Base-by-base conservation (phyloP, 2,888 invertebrate species). In the Cynaeus angustus region DNA sequence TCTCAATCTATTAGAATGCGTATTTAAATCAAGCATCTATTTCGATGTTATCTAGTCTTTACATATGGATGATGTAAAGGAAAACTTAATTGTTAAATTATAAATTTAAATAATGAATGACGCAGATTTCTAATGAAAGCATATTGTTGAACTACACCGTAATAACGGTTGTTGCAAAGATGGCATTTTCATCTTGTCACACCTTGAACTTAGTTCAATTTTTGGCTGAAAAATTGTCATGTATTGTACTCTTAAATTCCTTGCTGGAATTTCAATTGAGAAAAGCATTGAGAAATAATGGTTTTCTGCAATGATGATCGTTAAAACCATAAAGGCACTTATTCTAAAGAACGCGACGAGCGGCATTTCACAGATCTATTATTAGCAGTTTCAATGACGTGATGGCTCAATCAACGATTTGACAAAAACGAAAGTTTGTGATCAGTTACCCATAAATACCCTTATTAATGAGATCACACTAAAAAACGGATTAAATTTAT, bases 281-380 rank as follows among this genome's bases (percentile, higher is more conserved):
- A 30, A 13, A 30, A 52, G 4, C 13, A 16, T 16, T 13, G 9
- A 48, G 16, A 14, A 48, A 8, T 13, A n/a, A 28, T n/a, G 58
- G 43, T 58, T 58, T 58, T 58, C 58, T 58, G 58, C 45, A 28
- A 26, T 43, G 45, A 43, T 58, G 43, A 58, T 58, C 58, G 58
- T 58, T 58, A 45, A 13, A 28, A 16, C 28, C 43, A 28, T 28
- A 13, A 45, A 58, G 58, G 58, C 58, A 58, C 13, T 45, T 28
- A 58, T 58, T 58, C 30, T 43, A 58, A 58, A 45, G 58, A 58
- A 43, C 58, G 45, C 58, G 58, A 28, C 45, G 38, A 38, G 26
- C 38, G 55, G 38, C 30, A 55, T 55, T 55, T 55, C 58, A 58
- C 28, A 56, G 56, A 56, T 41, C 38, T 43, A 16, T 12, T 38